These are phyloP conservation scores for Rhodinocichla rosea DNA, from an alignment of 2,113 vertebrate species.

Conservation along the genomic window DNA sequence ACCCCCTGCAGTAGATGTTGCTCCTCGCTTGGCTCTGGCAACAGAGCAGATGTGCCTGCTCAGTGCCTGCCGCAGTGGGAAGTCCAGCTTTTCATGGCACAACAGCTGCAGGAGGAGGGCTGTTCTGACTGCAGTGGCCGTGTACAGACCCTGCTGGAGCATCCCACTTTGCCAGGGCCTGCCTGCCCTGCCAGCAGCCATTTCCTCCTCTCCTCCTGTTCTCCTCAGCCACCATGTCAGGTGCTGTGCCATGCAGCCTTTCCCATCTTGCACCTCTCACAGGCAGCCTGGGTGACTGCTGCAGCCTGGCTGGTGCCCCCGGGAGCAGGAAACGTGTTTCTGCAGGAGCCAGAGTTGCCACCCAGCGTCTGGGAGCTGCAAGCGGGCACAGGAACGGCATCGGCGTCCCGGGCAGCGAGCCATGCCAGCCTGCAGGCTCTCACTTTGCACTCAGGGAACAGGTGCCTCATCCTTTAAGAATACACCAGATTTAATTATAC, in stretches of 20 bases:
- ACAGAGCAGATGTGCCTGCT: background rate
- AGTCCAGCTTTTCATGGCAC: background rate
- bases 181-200: background rate
- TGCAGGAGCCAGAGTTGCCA: background rate
- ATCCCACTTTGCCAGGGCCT: background rate
- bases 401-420: rapidly evolving
- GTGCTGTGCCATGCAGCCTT: rapidly evolving
- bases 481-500: background rate
- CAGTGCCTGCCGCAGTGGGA: background rate
- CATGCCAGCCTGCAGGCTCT: background rate
- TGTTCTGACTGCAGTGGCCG: rapidly evolving
- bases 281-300: background rate
- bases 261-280: background rate
- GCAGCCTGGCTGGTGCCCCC: background rate
- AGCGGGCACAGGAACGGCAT: background rate
- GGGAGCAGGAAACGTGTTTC: background rate
- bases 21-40: background rate
- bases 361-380: background rate
- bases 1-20: background rate
- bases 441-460: background rate
- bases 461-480: background rate
- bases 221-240: background rate
- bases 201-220: background rate
- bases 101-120: background rate
- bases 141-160: background rate